phyloP scores from a whole-genome alignment of 2,888 invertebrate genomes.

The Stratiomys singularior region DNA sequence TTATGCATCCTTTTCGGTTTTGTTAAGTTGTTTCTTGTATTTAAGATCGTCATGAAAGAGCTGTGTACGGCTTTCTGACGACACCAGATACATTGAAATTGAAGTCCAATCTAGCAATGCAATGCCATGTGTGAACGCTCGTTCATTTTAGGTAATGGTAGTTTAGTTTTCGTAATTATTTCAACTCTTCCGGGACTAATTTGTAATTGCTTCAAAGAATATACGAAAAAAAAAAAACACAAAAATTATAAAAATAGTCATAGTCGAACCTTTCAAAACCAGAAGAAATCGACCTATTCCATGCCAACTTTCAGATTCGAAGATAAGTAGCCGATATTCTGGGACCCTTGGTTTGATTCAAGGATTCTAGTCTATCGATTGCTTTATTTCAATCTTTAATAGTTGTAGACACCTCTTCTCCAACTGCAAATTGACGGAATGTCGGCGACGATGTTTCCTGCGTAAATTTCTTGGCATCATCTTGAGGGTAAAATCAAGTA shows the following conservation, averaged over 20 bases:
- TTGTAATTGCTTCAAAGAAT: conserved; percentile 10
- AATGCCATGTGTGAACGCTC: conserved; percentile 1
- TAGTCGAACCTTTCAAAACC: conserved; percentile 9
- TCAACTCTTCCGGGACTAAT: conserved; percentile 37
- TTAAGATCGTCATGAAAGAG: not conserved
- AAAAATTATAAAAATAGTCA: conserved; percentile 15
- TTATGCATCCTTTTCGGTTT: not conserved
- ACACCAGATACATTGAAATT: conserved; percentile 22
- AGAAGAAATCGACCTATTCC: conserved; percentile 2
- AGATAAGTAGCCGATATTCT: not conserved
- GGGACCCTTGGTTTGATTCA: not conserved
- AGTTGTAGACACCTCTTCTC: not conserved
- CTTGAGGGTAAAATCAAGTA: not conserved
- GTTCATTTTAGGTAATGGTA: conserved; percentile 1
- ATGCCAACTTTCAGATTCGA: not conserved
- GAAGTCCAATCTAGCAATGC: conserved; percentile 27
- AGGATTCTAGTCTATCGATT: not conserved
- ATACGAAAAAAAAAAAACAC: not conserved
- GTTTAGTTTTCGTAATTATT: conserved; percentile 24
- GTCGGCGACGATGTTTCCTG: not conserved
- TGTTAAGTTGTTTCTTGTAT: conserved; percentile 15
- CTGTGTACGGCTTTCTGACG: not conserved
- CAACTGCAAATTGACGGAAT: not conserved
- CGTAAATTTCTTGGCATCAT: not conserved
- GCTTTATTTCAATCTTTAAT: not conserved